Conservation (phyloP, 2,113 vertebrate genomes). For the Sinocyclocheilus rhinocerous region DNA sequence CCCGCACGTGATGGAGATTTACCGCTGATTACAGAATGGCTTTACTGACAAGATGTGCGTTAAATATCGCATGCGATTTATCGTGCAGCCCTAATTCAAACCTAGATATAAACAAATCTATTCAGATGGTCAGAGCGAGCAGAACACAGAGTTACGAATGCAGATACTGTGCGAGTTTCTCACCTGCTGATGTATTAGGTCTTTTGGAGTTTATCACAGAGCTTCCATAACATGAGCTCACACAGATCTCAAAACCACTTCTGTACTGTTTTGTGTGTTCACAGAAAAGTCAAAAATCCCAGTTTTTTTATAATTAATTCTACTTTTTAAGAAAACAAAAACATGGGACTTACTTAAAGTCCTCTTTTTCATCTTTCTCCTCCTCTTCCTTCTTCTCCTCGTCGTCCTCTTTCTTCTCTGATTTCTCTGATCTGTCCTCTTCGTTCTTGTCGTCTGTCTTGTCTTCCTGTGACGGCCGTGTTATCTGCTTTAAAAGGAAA, state of each 20-base stretch:
- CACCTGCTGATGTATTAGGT: not conserved
- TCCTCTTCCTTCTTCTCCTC: constrained; percentile 98
- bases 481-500: constrained; percentile 85
- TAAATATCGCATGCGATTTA: too few relatives aligned
- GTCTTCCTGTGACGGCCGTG: constrained; percentile 96
- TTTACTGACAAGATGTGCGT: too few relatives aligned
- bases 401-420: constrained; percentile 97
- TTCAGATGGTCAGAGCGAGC: not conserved
- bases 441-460: constrained; percentile 95
- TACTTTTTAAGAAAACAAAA: not conserved
- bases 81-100: too few relatives aligned
- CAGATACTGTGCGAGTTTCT: not conserved
- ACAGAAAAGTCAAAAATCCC: not conserved
- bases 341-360: constrained; percentile 83
- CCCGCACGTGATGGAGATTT: too few relatives aligned
- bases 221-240: not conserved
- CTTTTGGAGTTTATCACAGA: too few relatives aligned
- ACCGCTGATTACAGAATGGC: too few relatives aligned
- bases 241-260: not conserved
- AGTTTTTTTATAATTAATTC: not conserved
- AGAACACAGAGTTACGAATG: not conserved
- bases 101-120: not conserved
- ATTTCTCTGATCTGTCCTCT: constrained; percentile 92
- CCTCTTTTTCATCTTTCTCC: constrained; percentile 98
- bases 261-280: not conserved